Evolutionary conservation across 2,113 vertebrate species (phyloP).

Genomic region (Anguilla rostrata): DNA sequence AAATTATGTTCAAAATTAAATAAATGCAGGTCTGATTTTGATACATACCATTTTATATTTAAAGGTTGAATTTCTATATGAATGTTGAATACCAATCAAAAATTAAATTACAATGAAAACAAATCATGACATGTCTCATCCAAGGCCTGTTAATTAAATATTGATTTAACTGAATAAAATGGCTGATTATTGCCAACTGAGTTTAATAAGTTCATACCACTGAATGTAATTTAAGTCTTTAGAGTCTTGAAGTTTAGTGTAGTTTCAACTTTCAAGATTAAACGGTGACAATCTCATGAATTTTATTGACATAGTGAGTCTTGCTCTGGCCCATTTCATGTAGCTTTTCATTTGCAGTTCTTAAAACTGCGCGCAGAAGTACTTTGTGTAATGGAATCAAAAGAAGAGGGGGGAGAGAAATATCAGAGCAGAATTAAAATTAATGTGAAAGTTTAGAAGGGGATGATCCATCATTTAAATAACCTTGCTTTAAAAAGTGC

Average conservation of each 20-base stretch:
- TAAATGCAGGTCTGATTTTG: conserved; percentile 26
- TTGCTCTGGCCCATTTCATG: not conserved
- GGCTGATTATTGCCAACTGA: conserved; percentile 11
- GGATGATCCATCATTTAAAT: conserved; percentile 4
- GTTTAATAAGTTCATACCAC: not conserved
- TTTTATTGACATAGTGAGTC: not conserved
- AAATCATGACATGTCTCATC: conserved; percentile 31
- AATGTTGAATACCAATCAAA: conserved; percentile 26
- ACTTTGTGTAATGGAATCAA: not conserved
- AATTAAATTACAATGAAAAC: conserved; percentile 21
- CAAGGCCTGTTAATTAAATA: conserved; percentile 39
- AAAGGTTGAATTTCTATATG: conserved; percentile 20
- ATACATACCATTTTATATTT: conserved; percentile 6
- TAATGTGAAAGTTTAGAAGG: not conserved
- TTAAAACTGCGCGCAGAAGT: not conserved
- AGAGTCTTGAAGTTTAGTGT: not conserved
- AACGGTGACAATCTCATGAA: not conserved
- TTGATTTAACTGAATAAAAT: conserved; percentile 30
- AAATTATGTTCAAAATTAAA: conserved; percentile 16
- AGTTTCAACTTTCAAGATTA: not conserved
- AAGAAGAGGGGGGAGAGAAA: conserved; percentile 1
- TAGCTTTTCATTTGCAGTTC: not conserved
- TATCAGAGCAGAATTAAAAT: conserved; percentile 1
- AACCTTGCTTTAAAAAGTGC: conserved; percentile 7
- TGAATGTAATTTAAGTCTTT: not conserved